phyloP scores from a whole-genome alignment of 2,888 invertebrate genomes.

The Volucella zonaria region DNA sequence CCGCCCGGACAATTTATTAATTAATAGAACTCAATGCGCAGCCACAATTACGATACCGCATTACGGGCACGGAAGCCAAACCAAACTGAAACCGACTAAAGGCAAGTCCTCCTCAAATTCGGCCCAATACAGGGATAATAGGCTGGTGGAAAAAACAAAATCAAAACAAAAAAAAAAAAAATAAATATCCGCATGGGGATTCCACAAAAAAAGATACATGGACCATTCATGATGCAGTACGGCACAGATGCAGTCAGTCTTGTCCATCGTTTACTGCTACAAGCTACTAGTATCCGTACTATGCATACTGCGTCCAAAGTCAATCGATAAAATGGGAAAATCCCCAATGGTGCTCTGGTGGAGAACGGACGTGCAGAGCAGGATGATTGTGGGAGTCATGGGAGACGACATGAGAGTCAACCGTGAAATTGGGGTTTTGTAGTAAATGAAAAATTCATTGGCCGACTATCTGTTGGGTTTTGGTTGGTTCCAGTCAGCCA shows the following conservation, averaged over 20 bases:
- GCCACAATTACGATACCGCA: conserved; percentile 67
- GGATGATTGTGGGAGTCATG: not conserved
- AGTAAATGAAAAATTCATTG: conserved; percentile 68
- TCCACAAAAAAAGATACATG: conserved; percentile 30
- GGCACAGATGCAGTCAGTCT: conserved; percentile 10
- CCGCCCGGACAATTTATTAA: conserved; percentile 60
- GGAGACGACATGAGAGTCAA: conserved; percentile 34
- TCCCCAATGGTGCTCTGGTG: not conserved
- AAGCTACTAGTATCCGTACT: not conserved
- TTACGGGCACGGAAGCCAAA: conserved; percentile 43
- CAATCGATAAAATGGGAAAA: conserved; percentile 41
- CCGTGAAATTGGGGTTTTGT: conserved; percentile 65
- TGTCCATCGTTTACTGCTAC: conserved; percentile 27
- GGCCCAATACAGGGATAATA: too few species aligned
- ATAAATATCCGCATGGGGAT: conserved; percentile 61
- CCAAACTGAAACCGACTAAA: conserved; percentile 20
- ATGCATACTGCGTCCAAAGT: not conserved
- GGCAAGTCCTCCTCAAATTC: not conserved
- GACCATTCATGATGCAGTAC: conserved; percentile 30
- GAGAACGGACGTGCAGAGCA: conserved; percentile 1
- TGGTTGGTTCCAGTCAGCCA: not conserved
- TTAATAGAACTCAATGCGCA: conserved; percentile 61
- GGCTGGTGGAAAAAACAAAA: not conserved
- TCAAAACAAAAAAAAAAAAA: not conserved
- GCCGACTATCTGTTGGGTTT: not conserved